Base-by-base conservation (phyloP, 1,140 invertebrate genomes). In the Lepeophtheirus salmonis region DNA sequence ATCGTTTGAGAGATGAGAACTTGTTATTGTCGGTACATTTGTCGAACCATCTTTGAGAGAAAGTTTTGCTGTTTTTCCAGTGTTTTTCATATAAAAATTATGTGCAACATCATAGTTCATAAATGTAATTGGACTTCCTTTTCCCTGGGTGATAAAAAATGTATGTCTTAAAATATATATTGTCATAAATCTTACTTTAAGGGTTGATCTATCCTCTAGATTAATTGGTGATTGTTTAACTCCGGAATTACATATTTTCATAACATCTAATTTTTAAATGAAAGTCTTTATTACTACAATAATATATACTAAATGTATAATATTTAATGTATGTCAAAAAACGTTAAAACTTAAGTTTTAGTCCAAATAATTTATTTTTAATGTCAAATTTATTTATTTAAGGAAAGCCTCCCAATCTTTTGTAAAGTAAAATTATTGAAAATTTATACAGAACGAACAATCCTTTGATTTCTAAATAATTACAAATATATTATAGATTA, bases 1-100 rank as follows among this genome's bases (percentile, higher is more conserved):
- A 2, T 75, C 76, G 0, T 77, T 75, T 0, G 84, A 72, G 10
- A 41, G 30, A 41, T 41, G 30, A 41, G 30, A n/a, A n/a, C 6
- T n/a, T n/a, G 30, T 41, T 6, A 41, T 41, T n/a, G 30, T 41
- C 6, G 30, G n/a, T n/a, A n/a, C 30, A 41, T 6, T 41, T n/a
- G n/a, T n/a, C 6, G 30, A 41, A 41, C 6, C 6, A n/a, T 41
- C 30, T 41, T 6, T n/a, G 6, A n/a, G 30, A n/a, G 30, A 41
- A n/a, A 41, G 30, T n/a, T 41, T 41, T 6, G 30, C 6, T 10
- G 30, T 41, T n/a, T 6, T 41, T 10, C 30, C 30, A n/a, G 6
- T n/a, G 30, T 41, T 41, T 41, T 41, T 41, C 30, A 41, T 41
- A 10, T 10, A 6, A n/a, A 41, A 41, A 41, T 41, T 41, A 41